Evolutionary conservation across 2,797 vertebrate species (phyloP).

Genomic region (Emydoidea blandingii): DNA sequence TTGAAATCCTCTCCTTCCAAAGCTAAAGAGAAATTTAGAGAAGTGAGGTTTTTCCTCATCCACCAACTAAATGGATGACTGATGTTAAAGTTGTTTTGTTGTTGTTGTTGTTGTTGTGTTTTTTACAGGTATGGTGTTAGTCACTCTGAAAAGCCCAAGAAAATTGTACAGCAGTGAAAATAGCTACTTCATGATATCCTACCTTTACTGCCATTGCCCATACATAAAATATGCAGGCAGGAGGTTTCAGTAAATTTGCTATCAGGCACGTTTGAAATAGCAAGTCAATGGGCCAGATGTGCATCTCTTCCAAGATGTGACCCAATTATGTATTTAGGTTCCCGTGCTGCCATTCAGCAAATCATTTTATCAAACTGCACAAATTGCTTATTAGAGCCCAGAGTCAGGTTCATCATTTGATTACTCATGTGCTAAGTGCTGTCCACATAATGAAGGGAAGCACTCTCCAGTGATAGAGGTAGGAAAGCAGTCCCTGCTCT

Average conservation of each 20-base stretch:
- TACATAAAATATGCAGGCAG: not conserved
- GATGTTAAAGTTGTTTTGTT: not conserved
- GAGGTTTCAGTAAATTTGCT: not conserved
- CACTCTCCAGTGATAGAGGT: too few species aligned
- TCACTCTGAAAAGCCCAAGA: not conserved
- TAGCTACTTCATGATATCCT: not conserved
- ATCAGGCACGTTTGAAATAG: not conserved
- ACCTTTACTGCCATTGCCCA: not conserved
- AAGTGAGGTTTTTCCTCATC: not conserved
- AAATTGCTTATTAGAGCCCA: not conserved
- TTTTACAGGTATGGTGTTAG: not conserved
- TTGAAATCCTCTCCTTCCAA: not conserved
- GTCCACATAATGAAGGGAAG: not conserved
- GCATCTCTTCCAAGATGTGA: not conserved
- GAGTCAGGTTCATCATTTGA: not conserved
- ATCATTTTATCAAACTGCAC: conserved; percentile 2
- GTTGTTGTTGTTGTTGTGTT: not conserved
- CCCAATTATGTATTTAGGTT: not conserved
- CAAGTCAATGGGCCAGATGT: accelerated
- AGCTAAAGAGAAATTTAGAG: not conserved
- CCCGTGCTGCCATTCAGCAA: not conserved
- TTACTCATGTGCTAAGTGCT: not conserved
- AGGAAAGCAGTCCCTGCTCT: not conserved
- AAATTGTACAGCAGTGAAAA: not conserved
- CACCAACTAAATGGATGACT: not conserved